These are phyloP conservation scores for Platerodrilus igneus DNA, from an alignment of 2,888 invertebrate species.

Conservation along the genomic window DNA sequence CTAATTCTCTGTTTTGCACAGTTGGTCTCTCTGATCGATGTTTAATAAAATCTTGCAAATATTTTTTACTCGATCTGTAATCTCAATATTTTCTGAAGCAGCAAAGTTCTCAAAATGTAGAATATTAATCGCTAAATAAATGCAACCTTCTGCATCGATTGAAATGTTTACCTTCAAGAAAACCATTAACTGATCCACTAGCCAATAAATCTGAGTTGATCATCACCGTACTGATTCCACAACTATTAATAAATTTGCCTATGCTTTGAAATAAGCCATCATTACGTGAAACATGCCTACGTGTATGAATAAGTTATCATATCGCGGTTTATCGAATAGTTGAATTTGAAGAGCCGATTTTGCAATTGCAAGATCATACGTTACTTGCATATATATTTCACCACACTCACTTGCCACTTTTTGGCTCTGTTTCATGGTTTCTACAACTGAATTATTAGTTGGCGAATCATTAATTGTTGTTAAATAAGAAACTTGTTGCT, in stretches of 20 bases:
- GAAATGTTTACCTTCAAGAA: conserved; percentile 23
- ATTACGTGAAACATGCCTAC: conserved; percentile 26
- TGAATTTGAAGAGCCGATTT: conserved; percentile 28
- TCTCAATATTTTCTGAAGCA: conserved; percentile 1
- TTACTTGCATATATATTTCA: conserved; percentile 15
- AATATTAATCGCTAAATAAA: conserved; percentile 18
- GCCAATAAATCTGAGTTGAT: conserved; percentile 22
- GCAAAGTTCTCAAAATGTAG: conserved; percentile 19
- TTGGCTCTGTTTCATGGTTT: conserved; percentile 20
- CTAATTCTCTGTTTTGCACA: no score
- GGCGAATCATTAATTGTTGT: conserved; percentile 30
- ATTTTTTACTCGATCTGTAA: conserved; percentile 9
- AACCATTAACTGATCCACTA: conserved; percentile 22
- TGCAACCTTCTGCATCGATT: conserved; percentile 30
- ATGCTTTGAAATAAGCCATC: conserved; percentile 28
- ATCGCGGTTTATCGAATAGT: conserved; percentile 20
- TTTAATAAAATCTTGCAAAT: conserved; percentile 16
- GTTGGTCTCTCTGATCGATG: conserved; percentile 5
- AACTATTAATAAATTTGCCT: conserved; percentile 27
- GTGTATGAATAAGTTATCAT: conserved; percentile 21
- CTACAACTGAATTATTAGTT: conserved; percentile 24
- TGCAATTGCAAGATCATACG: conserved; percentile 27
- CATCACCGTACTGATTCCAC: conserved; percentile 25
- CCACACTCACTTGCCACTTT: conserved; percentile 21
- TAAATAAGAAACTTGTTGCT: conserved; percentile 29